Conservation (phyloP, 2,113 vertebrate species). For the Neomonachus schauinslandi region DNA sequence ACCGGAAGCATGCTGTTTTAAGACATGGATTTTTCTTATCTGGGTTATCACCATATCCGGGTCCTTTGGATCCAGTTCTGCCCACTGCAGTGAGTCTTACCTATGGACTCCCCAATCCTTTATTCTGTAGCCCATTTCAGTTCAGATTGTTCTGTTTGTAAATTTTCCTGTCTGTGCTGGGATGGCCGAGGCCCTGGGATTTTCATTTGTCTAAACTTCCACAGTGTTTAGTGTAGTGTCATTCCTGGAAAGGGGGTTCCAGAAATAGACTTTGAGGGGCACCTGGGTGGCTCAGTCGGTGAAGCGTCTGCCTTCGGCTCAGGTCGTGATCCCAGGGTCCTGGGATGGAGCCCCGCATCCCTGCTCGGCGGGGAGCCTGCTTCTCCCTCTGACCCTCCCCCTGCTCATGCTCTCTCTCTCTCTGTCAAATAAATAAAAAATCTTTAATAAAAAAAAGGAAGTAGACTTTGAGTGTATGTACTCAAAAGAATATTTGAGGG, state of each 20-base stretch:
- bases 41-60: not conserved
- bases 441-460: not conserved
- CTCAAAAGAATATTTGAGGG: not conserved
- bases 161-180: not conserved
- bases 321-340: too few relatives aligned
- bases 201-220: not conserved
- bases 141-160: not conserved
- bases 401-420: too few relatives aligned
- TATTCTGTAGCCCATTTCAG: not conserved
- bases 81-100: too few relatives aligned
- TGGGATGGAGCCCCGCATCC: too few relatives aligned
- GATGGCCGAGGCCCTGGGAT: not conserved
- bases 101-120: too few relatives aligned
- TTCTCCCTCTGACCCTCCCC: too few relatives aligned
- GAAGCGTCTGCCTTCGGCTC: too few relatives aligned
- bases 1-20: fast-evolving
- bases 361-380: too few relatives aligned
- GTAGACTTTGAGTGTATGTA: not conserved
- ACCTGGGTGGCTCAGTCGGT: too few relatives aligned
- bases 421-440: too few relatives aligned
- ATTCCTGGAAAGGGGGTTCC: not conserved
- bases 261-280: not conserved
- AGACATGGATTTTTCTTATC: not conserved
- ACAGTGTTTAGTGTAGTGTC: not conserved
- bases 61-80: not conserved